A percentile compares a stretch with the other conserved stretches of the same genome.
Conservation (phyloP, 2,888 invertebrate genomes). For the Plemyria rubiginata region DNA sequence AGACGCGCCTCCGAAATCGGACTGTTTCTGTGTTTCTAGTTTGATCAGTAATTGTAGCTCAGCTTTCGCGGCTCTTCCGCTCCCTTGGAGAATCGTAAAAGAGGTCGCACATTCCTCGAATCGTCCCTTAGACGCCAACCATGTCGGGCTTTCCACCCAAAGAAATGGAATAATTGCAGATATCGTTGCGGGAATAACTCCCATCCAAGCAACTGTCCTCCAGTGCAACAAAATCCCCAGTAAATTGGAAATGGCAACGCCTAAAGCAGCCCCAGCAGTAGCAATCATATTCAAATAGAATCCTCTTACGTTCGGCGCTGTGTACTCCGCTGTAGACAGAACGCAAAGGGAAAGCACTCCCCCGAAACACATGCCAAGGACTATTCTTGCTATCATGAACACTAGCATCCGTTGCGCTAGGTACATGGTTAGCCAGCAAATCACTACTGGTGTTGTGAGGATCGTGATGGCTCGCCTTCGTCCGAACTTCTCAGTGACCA, state of each 20-base stretch:
- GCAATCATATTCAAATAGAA: constrained; percentile 38
- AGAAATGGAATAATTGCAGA: constrained; percentile 41
- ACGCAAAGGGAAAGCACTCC: constrained; percentile 39
- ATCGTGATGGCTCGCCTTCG: constrained; percentile 38
- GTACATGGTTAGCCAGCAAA: constrained; percentile 43
- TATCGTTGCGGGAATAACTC: constrained; percentile 38
- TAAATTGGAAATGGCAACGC: constrained; percentile 32
- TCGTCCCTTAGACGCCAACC: constrained; percentile 47
- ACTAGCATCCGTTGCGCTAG: constrained; percentile 31
- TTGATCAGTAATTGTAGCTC: constrained; percentile 40
- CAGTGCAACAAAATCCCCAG: constrained; percentile 43
- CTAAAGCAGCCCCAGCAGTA: constrained; percentile 37
- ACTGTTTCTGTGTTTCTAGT: constrained; percentile 25
- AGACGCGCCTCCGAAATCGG: constrained; percentile 8
- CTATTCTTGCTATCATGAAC: constrained; percentile 41
- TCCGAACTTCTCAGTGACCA: constrained; percentile 39
- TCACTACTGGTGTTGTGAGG: constrained; percentile 35
- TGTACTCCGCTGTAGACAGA: constrained; percentile 44
- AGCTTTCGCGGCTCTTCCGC: constrained; percentile 21
- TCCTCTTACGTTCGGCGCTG: constrained; percentile 39
- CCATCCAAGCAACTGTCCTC: constrained; percentile 43
- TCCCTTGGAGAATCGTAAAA: constrained; percentile 38
- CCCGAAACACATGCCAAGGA: constrained; percentile 45
- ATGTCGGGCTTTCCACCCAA: constrained; percentile 47
- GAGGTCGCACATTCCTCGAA: constrained; percentile 42